These are phyloP conservation scores for Melanaphis sacchari DNA, from an alignment of 1,140 invertebrate genomes.

Conservation along the genomic window DNA sequence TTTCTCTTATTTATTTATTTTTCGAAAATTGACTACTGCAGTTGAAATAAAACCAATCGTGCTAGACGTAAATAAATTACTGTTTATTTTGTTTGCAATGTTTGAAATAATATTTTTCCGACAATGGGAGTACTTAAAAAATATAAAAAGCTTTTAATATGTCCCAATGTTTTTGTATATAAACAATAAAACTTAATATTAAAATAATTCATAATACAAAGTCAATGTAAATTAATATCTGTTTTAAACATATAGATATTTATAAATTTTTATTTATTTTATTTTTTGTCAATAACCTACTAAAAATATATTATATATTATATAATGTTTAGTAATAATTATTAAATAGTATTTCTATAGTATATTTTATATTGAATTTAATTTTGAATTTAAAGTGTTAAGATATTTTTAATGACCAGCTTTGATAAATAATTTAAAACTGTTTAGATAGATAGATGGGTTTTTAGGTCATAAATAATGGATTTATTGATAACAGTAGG, in stretches of 20 bases:
- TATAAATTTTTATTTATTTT: background rate
- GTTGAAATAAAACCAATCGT: conserved; percentile 8
- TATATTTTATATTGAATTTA: background rate
- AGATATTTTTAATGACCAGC: background rate
- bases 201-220: background rate
- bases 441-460: no score
- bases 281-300: background rate
- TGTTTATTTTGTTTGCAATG: background rate
- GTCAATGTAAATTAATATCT: background rate
- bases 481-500: background rate
- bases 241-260: background rate
- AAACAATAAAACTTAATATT: background rate
- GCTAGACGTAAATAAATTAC: background rate
- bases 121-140: background rate
- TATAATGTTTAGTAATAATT: background rate
- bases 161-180: background rate
- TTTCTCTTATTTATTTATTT: background rate
- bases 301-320: background rate
- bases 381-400: background rate
- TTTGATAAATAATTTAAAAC: background rate
- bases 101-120: background rate
- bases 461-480: background rate
- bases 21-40: background rate
- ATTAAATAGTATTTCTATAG: background rate
- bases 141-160: conserved; percentile 16